phyloP scores from a whole-genome alignment of 2,113 vertebrate species.

The Nothocercus julius region DNA sequence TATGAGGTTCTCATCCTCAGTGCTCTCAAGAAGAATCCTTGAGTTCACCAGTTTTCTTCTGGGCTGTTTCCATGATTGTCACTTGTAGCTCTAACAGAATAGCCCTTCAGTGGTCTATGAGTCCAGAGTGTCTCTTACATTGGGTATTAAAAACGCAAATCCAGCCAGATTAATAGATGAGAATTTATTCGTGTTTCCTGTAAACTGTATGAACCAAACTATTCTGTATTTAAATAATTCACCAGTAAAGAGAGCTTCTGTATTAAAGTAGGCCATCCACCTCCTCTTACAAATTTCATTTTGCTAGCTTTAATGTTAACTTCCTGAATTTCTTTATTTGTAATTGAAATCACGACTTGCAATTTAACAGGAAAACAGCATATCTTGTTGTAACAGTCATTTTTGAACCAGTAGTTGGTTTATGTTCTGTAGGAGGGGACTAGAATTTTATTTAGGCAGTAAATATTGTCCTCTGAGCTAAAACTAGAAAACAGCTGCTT shows the following conservation, averaged over 20 bases:
- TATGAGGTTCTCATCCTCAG: background rate
- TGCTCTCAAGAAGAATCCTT: background rate
- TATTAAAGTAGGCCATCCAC: background rate
- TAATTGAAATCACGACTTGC: background rate
- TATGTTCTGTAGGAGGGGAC: background rate
- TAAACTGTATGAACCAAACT: background rate
- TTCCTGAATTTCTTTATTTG: slow-evolving; percentile 15
- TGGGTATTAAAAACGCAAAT: background rate
- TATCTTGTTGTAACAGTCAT: background rate
- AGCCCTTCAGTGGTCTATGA: background rate
- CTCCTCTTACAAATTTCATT: background rate
- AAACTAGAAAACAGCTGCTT: background rate
- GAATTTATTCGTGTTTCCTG: background rate
- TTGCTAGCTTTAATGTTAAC: background rate
- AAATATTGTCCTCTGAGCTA: background rate
- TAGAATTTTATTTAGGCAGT: background rate
- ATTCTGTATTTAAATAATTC: slow-evolving; percentile 18
- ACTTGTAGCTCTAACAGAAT: background rate
- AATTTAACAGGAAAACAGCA: background rate
- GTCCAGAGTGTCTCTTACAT: background rate
- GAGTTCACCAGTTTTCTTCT: rapidly evolving
- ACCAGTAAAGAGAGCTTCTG: background rate
- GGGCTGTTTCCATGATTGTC: background rate
- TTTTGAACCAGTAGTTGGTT: slow-evolving; percentile 28
- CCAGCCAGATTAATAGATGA: background rate